These are phyloP conservation scores for Chaunax sp. DNA, from an alignment of 2,797 vertebrate species.

Conservation along the genomic window DNA sequence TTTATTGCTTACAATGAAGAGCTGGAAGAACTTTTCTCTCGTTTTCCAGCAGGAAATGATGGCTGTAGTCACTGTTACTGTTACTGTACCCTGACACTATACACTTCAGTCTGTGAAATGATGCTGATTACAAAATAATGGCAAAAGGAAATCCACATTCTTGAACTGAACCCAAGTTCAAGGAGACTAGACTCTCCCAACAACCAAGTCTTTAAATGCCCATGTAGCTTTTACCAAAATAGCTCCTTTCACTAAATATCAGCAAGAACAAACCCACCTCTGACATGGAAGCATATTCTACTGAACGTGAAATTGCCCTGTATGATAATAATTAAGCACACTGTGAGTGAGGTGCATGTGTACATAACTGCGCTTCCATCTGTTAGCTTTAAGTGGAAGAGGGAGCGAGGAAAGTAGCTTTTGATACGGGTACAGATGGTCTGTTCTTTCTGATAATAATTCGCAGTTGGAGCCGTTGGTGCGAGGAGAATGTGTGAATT, in stretches of 20 bases:
- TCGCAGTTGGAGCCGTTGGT: slow-evolving; percentile 55
- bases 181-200: neutral
- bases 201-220: neutral
- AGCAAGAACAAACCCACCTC: neutral
- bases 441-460: slow-evolving; percentile 66
- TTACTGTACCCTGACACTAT: no score
- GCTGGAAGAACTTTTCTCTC: no score
- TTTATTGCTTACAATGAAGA: no score
- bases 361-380: slow-evolving; percentile 55
- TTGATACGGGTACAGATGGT: slow-evolving; percentile 68
- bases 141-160: neutral
- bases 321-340: slow-evolving; percentile 29
- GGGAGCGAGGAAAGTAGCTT: slow-evolving; percentile 31
- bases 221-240: slow-evolving; percentile 1
- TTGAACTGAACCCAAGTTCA: neutral
- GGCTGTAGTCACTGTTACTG: no score
- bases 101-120: neutral
- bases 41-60: no score
- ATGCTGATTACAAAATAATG: neutral
- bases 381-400: slow-evolving; percentile 58
- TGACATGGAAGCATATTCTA: slow-evolving; percentile 36
- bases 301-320: slow-evolving; percentile 12
- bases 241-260: neutral
- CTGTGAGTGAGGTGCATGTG: slow-evolving; percentile 38
- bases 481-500: slow-evolving; percentile 65